phyloP scores from a whole-genome alignment of 2,113 vertebrate species.

The Vidua macroura region DNA sequence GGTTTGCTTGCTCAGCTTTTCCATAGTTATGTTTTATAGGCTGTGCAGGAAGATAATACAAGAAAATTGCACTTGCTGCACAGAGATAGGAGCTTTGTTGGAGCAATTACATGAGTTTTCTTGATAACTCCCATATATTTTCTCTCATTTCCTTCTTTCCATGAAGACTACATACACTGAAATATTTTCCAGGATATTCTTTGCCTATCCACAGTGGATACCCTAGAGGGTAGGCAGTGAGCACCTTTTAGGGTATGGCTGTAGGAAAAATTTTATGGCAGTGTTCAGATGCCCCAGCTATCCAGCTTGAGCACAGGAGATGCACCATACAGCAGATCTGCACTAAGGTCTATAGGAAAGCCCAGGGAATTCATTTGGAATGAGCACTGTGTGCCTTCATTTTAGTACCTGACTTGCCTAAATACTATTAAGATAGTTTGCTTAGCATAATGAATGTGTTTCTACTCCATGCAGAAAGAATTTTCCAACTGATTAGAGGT shows the following conservation, averaged over 20 bases:
- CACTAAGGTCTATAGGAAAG: neutral
- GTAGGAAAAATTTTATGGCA: neutral
- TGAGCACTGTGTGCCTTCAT: neutral
- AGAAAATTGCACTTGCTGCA: neutral
- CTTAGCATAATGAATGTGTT: neutral
- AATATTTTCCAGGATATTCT: neutral
- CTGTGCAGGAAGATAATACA: neutral
- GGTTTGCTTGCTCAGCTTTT: neutral
- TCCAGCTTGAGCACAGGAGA: neutral
- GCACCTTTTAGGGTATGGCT: neutral
- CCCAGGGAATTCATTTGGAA: neutral
- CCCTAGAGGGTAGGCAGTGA: neutral
- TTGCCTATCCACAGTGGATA: neutral
- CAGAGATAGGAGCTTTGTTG: neutral
- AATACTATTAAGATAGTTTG: neutral
- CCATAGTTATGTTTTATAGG: neutral
- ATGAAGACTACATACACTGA: neutral
- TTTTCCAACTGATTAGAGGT: neutral
- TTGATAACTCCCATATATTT: neutral
- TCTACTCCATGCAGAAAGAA: neutral
- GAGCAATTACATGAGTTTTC: neutral
- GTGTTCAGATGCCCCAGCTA: neutral
- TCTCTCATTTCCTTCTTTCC: neutral
- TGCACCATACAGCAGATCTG: neutral
- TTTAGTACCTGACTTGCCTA: neutral